Evolutionary conservation across 2,888 invertebrate genomes (phyloP).

Genomic region (Thecophora atra): DNA sequence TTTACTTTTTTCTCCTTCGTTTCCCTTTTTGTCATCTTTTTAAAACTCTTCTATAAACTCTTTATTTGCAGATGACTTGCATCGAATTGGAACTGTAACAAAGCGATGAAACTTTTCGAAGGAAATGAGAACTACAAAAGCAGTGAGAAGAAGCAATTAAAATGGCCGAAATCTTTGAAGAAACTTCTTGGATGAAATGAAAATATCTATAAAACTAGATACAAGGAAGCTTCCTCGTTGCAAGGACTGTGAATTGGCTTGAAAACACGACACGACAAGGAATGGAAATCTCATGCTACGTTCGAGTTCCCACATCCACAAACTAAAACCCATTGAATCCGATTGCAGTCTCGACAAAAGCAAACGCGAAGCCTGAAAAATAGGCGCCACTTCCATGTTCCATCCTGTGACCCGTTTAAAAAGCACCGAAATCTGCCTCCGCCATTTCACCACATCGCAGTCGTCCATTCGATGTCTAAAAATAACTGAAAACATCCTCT

Average conservation of each 20-base stretch:
- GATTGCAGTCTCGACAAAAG: too few relatives aligned
- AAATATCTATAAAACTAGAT: slow-evolving; percentile 17
- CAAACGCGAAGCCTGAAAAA: too few relatives aligned
- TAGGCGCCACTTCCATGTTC: neutral
- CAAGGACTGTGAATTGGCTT: neutral
- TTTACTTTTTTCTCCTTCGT: too few relatives aligned
- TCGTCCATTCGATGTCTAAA: neutral
- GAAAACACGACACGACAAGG: slow-evolving; percentile 14
- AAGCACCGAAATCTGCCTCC: neutral
- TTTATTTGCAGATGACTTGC: too few relatives aligned
- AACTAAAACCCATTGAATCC: too few relatives aligned
- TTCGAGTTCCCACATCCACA: too few relatives aligned
- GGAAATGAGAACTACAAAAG: too few relatives aligned
- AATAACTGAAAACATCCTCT: neutral
- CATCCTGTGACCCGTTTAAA: neutral
- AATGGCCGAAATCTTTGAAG: neutral
- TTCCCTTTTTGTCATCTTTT: too few relatives aligned
- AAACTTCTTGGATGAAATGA: neutral
- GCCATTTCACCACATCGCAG: neutral
- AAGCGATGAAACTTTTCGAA: too few relatives aligned
- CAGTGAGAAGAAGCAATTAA: slow-evolving; percentile 4
- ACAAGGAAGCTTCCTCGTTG: neutral
- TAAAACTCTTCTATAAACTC: too few relatives aligned
- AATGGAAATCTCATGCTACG: slow-evolving; percentile 1
- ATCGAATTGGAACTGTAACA: too few relatives aligned